Percentiles rank a stretch among this genome's conserved stretches.
Evolutionary conservation across 2,113 vertebrate species (phyloP).

Genomic region (Pterocles gutturalis): DNA sequence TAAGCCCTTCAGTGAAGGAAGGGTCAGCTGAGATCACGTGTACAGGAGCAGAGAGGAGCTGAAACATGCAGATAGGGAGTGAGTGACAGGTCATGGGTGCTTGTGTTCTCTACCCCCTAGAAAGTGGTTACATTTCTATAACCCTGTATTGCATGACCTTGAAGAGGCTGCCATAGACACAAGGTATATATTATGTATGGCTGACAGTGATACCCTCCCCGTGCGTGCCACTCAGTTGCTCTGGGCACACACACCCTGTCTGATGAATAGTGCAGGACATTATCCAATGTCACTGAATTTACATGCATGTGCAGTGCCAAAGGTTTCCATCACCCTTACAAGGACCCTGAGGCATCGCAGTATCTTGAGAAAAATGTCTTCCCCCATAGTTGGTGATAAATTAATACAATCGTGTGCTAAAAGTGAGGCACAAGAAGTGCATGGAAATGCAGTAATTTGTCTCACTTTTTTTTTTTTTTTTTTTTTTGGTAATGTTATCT

Average conservation of each 20-base stretch:
- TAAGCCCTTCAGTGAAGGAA: neutral
- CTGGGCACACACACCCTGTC: fast-evolving
- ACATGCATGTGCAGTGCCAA: neutral
- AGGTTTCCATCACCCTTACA: neutral
- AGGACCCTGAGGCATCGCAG: neutral
- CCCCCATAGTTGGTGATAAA: neutral
- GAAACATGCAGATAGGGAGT: neutral
- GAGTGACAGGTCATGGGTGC: neutral
- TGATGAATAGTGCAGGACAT: neutral
- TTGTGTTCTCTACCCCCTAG: neutral
- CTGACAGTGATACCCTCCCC: too few species aligned
- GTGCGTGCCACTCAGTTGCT: neutral
- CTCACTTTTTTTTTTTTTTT: neutral
- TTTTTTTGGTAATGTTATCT: neutral
- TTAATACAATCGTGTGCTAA: neutral
- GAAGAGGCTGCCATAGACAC: neutral
- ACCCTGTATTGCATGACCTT: neutral
- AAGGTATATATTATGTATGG: fast-evolving
- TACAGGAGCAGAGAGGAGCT: neutral
- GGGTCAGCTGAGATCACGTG: neutral
- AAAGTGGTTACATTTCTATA: neutral
- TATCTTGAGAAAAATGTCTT: neutral
- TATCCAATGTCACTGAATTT: neutral
- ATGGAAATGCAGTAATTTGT: neutral
- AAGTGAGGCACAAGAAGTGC: neutral